These are phyloP conservation scores for Nomada fucata DNA, from an alignment of 2,888 invertebrate species.

Conservation along the genomic window DNA sequence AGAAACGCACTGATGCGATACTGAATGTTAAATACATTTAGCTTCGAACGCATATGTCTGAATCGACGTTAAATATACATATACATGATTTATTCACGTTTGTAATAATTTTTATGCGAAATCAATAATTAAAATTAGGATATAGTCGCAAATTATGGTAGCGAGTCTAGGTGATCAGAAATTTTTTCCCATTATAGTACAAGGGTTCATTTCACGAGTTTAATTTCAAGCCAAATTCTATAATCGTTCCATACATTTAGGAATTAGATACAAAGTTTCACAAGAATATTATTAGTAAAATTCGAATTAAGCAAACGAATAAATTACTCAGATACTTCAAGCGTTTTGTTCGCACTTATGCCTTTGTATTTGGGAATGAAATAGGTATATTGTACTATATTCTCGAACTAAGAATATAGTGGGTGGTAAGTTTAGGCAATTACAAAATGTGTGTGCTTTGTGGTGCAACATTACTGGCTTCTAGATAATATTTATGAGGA, in stretches of 20 bases:
- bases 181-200: conserved; percentile 14
- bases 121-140: conserved; percentile 11
- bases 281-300: conserved; percentile 30
- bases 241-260: conserved; percentile 8
- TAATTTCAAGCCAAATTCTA: conserved; percentile 31
- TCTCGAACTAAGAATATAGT: conserved; percentile 28
- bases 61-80: conserved; percentile 17
- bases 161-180: conserved; percentile 17
- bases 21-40: conserved; percentile 71
- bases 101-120: conserved; percentile 15
- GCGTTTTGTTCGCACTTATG: conserved; percentile 26
- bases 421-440: conserved; percentile 43
- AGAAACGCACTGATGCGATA: conserved; percentile 70
- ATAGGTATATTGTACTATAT: conserved; percentile 10
- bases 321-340: conserved; percentile 5
- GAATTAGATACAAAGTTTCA: conserved; percentile 33
- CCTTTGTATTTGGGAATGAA: conserved; percentile 23
- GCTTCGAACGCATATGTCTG: conserved; percentile 34
- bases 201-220: conserved; percentile 11
- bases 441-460: conserved; percentile 41
- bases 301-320: conserved; percentile 32
- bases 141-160: conserved; percentile 4
- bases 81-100: conserved; percentile 14
- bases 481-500: conserved; percentile 5
- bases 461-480: conserved; percentile 55